Conservation (phyloP, 2,113 vertebrate species). For the Colius striatus region DNA sequence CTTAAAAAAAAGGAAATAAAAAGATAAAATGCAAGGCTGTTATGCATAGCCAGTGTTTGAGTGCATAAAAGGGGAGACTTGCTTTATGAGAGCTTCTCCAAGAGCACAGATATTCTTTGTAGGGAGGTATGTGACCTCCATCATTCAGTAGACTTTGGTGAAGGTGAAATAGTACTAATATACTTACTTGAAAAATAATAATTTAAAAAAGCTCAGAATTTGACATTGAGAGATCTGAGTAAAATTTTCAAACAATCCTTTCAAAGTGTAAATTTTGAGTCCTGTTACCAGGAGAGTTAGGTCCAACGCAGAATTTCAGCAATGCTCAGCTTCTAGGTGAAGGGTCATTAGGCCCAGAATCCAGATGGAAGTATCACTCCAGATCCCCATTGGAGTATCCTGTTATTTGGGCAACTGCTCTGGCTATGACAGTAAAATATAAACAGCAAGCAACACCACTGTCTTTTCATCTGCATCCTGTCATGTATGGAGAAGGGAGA, state of each 20-base stretch:
- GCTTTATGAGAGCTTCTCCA: not conserved
- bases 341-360: not conserved
- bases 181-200: not conserved
- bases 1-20: not conserved
- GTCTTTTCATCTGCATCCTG: not conserved
- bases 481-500: not conserved
- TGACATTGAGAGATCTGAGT: not conserved
- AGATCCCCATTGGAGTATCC: not conserved
- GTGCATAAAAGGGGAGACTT: not conserved
- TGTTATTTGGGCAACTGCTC: not conserved
- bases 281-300: not conserved
- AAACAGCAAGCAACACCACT: not conserved
- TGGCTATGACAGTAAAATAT: not conserved
- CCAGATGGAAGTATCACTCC: not conserved
- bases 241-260: not conserved
- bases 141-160: not conserved
- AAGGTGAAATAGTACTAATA: not conserved
- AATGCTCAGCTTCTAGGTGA: not conserved
- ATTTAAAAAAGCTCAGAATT: no score
- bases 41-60: not conserved
- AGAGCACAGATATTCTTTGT: not conserved
- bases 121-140: not conserved
- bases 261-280: not conserved
- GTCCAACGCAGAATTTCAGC: not conserved
- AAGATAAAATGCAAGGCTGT: not conserved